Percentiles rank a stretch among this genome's conserved stretches.
Conservation (phyloP, 1,140 invertebrate genomes). For the Listronotus bonariensis region DNA sequence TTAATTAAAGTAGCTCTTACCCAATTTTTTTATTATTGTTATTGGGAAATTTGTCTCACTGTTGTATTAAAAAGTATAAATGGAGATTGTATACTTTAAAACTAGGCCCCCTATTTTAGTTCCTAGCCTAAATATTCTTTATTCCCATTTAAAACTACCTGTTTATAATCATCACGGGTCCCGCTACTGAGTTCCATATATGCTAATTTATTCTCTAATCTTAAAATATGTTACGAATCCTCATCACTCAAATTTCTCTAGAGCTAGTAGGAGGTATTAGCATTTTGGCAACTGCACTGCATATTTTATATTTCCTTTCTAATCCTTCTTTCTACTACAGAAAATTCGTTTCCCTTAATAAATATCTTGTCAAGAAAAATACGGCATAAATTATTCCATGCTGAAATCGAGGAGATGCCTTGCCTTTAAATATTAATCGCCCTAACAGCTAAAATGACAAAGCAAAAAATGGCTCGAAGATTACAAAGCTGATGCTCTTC, state of each 20-base stretch:
- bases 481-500: slow-evolving; percentile 2
- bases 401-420: slow-evolving; percentile 22
- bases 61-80: too few species aligned
- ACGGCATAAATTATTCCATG: slow-evolving; percentile 15
- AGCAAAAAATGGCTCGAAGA: slow-evolving; percentile 25
- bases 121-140: too few species aligned
- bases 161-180: too few species aligned
- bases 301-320: slow-evolving; percentile 11
- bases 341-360: slow-evolving; percentile 6
- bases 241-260: not conserved
- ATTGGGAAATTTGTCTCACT: too few species aligned
- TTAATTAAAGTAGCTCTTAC: too few species aligned
- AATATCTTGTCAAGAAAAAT: slow-evolving; percentile 11
- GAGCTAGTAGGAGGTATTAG: not conserved
- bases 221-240: too few species aligned
- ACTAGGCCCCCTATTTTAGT: too few species aligned
- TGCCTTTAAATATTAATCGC: slow-evolving; percentile 28
- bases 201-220: too few species aligned
- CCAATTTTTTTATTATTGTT: too few species aligned
- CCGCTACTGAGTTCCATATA: too few species aligned
- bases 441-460: slow-evolving; percentile 26
- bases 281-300: slow-evolving; percentile 14
- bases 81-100: too few species aligned
- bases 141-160: too few species aligned
- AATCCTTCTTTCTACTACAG: slow-evolving; percentile 1